phyloP scores from a whole-genome alignment of 2,797 vertebrate species.

The Prionace glauca region DNA sequence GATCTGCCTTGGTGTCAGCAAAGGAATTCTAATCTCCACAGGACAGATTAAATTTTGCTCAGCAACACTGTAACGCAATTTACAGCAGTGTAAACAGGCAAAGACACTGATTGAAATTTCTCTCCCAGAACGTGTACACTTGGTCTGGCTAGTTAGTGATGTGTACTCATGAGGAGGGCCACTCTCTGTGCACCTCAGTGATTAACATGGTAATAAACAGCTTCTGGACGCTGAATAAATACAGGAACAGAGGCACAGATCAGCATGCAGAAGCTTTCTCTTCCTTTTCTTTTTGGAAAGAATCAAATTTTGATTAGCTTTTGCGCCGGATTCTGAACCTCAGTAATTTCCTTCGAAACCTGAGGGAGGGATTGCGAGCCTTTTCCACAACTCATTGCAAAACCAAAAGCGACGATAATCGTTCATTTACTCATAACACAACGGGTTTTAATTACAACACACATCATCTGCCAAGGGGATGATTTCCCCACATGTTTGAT shows the following conservation, averaged over 20 bases:
- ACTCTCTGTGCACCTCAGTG: neutral
- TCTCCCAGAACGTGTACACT: conserved; percentile 10
- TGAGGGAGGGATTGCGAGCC: neutral
- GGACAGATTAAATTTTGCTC: conserved; percentile 20
- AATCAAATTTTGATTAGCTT: neutral
- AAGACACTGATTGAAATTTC: neutral
- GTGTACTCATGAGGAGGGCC: neutral
- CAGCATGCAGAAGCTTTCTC: neutral
- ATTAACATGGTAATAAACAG: neutral
- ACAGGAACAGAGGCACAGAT: neutral
- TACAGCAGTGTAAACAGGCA: conserved; percentile 22
- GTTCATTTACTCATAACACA: neutral
- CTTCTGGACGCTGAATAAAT: neutral
- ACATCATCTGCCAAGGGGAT: neutral
- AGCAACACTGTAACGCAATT: conserved; percentile 2
- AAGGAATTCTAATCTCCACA: neutral
- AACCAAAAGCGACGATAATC: neutral
- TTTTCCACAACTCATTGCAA: neutral
- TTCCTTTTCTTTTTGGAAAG: neutral
- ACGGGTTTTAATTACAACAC: neutral
- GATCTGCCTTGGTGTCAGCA: neutral
- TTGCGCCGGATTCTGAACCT: neutral
- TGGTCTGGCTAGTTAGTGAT: neutral
- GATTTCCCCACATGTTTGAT: neutral
- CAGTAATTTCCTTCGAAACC: neutral